Percentiles rank a stretch among this genome's conserved stretches.
Conservation (phyloP, 2,797 vertebrate species). For the Fistularia commersonii region DNA sequence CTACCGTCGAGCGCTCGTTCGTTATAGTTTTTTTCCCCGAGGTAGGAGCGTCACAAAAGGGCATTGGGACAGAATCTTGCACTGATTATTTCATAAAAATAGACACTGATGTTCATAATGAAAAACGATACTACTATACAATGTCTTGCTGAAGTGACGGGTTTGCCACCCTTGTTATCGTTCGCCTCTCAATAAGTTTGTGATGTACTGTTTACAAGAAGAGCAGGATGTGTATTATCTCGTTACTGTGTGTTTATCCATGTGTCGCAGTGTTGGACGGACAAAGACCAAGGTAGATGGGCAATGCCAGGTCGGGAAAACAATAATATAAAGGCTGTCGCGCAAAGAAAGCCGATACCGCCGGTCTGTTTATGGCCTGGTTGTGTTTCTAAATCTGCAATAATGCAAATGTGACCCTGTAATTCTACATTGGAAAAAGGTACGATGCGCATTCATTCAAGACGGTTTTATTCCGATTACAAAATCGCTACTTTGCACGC, state of each 20-base stretch:
- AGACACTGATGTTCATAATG: conserved; percentile 25
- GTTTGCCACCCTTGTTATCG: conserved; percentile 28
- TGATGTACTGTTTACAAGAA: conserved; percentile 48
- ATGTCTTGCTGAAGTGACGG: conserved; percentile 30
- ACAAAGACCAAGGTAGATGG: conserved; percentile 25
- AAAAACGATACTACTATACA: too few species aligned
- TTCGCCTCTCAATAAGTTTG: conserved; percentile 34
- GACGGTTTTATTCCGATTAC: too few species aligned
- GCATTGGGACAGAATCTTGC: conserved; percentile 30
- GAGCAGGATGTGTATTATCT: conserved; percentile 36
- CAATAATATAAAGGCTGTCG: not conserved
- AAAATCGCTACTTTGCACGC: too few species aligned
- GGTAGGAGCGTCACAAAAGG: too few species aligned
- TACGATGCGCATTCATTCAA: too few species aligned
- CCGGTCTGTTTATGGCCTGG: not conserved
- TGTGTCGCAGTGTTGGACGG: conserved; percentile 23
- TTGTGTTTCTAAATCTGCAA: too few species aligned
- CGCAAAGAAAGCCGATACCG: not conserved
- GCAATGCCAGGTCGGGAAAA: conserved; percentile 1
- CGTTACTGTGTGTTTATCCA: conserved; percentile 32
- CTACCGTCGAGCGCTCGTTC: too few species aligned
- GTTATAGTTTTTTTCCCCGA: too few species aligned
- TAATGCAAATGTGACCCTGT: too few species aligned
- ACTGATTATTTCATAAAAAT: conserved; percentile 27
- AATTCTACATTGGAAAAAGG: too few species aligned